phyloP scores from a whole-genome alignment of 2,113 vertebrate genomes.

The Caranx ignobilis region DNA sequence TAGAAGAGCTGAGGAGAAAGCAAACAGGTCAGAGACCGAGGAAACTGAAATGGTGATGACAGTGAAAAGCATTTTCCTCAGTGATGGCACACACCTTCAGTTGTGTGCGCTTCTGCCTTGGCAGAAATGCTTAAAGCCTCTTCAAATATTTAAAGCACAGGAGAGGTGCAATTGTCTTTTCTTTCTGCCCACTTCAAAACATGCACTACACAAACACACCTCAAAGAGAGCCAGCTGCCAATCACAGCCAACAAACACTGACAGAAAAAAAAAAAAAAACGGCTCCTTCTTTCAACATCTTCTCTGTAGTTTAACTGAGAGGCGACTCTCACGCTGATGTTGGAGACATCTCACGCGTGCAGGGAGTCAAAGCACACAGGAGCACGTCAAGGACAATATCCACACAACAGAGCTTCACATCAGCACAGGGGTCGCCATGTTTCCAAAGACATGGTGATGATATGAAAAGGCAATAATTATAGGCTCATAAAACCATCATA shows the following conservation, averaged over 20 bases:
- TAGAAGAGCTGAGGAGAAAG: constrained; percentile 7
- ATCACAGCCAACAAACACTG: constrained; percentile 55
- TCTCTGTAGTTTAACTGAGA: constrained; percentile 19
- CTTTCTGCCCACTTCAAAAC: constrained; percentile 61
- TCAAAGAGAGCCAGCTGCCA: constrained; percentile 62
- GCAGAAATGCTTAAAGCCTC: constrained; percentile 58
- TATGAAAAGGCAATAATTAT: constrained; percentile 6
- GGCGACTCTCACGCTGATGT: constrained; percentile 11
- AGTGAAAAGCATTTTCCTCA: constrained; percentile 22
- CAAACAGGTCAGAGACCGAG: neutral
- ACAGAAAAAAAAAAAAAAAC: neutral
- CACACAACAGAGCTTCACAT: constrained; percentile 29
- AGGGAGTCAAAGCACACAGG: constrained; percentile 12
- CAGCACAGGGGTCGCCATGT: neutral
- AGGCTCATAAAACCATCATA: neutral
- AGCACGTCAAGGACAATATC: constrained; percentile 23
- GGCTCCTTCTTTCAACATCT: constrained; percentile 27
- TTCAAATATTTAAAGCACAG: constrained; percentile 72
- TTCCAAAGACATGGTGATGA: constrained; percentile 7
- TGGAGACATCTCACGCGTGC: neutral
- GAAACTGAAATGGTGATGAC: neutral
- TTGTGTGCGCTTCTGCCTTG: constrained; percentile 16
- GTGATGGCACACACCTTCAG: constrained; percentile 7
- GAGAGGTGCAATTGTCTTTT: constrained; percentile 60
- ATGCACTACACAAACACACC: constrained; percentile 22